Conservation (phyloP, 2,888 invertebrate genomes). For the Diaphora mendica region DNA sequence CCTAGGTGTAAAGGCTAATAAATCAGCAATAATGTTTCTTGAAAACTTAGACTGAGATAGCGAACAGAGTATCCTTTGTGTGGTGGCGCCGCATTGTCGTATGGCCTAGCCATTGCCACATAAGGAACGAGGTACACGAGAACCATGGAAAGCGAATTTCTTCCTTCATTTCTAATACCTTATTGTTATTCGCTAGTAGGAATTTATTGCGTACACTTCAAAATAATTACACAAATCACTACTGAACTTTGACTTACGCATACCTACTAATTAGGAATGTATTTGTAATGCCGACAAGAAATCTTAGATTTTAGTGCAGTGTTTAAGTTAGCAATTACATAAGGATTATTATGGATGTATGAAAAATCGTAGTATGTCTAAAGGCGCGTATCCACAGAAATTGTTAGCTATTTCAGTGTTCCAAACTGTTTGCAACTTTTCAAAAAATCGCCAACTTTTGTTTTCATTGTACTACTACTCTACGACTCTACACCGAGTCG, state of each 20-base stretch:
- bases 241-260: background rate
- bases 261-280: background rate
- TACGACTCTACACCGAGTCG: no score
- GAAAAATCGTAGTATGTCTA: background rate
- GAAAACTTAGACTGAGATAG: conserved; percentile 52
- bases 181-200: background rate
- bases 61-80: conserved; percentile 50
- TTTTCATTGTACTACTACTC: no score
- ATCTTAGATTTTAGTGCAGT: background rate
- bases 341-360: background rate
- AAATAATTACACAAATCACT: background rate
- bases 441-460: no score
- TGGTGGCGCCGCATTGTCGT: conserved; percentile 52
- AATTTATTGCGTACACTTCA: background rate
- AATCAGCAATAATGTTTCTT: conserved; percentile 57
- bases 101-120: conserved; percentile 35
- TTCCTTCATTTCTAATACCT: conserved; percentile 14
- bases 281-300: background rate
- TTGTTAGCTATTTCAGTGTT: no score
- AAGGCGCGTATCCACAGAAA: no score
- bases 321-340: background rate
- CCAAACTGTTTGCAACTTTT: no score
- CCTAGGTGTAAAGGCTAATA: conserved; percentile 43
- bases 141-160: conserved; percentile 16
- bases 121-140: conserved; percentile 33